Percentiles rank a stretch among this genome's conserved stretches.
Conservation (phyloP, 2,113 vertebrate species). For the Naja naja region DNA sequence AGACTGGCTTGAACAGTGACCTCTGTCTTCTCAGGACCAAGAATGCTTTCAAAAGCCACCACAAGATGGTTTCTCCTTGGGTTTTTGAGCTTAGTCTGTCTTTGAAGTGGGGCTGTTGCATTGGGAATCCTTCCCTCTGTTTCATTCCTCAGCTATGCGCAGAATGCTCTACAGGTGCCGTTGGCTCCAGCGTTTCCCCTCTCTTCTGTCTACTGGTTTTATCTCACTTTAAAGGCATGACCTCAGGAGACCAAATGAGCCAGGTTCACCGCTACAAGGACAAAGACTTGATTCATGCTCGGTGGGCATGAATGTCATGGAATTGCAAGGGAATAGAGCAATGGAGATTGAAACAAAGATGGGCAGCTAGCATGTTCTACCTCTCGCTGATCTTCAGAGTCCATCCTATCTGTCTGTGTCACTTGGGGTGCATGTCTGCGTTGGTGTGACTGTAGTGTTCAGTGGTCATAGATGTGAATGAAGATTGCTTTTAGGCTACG, state of each 20-base stretch:
- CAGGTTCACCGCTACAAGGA: background rate
- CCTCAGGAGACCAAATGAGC: background rate
- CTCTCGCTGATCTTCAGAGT: background rate
- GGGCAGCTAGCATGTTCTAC: background rate
- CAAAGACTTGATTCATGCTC: background rate
- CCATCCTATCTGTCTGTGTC: background rate
- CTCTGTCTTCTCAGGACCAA: background rate
- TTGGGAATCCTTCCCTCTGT: background rate
- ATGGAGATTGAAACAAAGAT: background rate
- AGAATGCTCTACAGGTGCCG: background rate
- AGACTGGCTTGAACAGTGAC: background rate
- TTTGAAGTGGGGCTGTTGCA: background rate
- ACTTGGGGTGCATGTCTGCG: background rate
- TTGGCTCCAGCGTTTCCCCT: background rate
- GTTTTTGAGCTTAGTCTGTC: background rate
- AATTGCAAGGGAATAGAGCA: background rate
- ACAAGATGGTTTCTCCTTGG: background rate
- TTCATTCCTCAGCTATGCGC: background rate
- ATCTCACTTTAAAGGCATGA: background rate
- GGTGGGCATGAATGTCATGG: background rate
- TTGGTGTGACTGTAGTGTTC: background rate
- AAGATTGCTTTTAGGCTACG: background rate
- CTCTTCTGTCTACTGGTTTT: background rate
- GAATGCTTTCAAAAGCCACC: background rate
- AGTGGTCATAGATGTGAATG: background rate